Evolutionary conservation across 2,113 vertebrate species (phyloP), one percentile per base, ranked within the genome.

Genomic region (Dipodomys ordii): DNA sequence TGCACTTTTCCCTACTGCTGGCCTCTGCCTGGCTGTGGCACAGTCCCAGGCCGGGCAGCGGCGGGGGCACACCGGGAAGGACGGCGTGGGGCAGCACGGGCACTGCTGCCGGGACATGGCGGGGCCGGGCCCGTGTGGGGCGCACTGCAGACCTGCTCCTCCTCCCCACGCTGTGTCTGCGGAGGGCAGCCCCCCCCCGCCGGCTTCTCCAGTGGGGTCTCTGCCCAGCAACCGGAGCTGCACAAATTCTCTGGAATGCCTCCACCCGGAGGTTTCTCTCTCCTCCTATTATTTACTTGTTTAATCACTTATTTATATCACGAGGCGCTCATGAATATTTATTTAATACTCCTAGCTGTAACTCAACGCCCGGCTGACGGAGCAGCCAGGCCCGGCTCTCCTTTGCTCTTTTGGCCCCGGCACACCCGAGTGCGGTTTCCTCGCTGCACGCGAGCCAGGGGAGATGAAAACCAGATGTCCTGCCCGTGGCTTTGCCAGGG

Each of bases 21-120:
- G 6, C 0, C 1, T 6, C 0, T 15, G 20, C 2, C 0, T 10
- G 0, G 2, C 3, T 0, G 1, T 0, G 13, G 9, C 7, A 25
- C 2, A 1, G 22, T 2, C 39, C 39, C 39, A 39, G 39, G 39
- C 39, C 39, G 39, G 39, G 39, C 39, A 39, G 39, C 39, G 39
- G 39, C 39, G 39, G 39, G 39, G 39, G 39, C 39, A 39, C 39
- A 39, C 39, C 39, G 39, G 39, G 39, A 39, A 39, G 39, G 39
- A 6, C 39, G 39, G 39, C 5, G 39, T 39, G 39, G 39, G 39
- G 39, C 39, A 39, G 39, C 39, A 3, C 39, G 39, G 39, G 35
- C 35, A 39, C 35, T 3, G 35, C 35, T 39, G 35, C 35, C 35
- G 49, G 49, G 10, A 49, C 49, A 12, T 49, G 49, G 49, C 49